Evolutionary conservation across 2,888 invertebrate species (phyloP), one percentile per base, ranked within the genome.

Genomic region (Pterostichus madidus): DNA sequence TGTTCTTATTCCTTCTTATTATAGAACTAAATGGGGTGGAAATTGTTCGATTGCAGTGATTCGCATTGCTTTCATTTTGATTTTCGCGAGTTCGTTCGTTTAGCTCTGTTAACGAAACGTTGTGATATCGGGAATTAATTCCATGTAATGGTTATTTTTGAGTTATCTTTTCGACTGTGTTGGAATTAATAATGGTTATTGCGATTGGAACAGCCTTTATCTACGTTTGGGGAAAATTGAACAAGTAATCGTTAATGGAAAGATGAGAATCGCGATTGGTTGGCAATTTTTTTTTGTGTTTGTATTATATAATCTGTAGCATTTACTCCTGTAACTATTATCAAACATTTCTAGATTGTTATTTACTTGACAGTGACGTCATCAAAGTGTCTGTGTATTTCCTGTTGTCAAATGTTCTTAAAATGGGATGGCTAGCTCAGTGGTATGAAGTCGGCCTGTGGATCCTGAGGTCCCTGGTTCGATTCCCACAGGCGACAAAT

Each of bases 91-190:
- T 24, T 24, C 3, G 49, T 15, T 32, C 76, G 8, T 24, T 76
- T 76, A n/a, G 49, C 53, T 15, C 56, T 77, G 77, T 77, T 77
- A 77, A 77, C 59, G 39, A 39, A 39, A 39, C 39, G 39, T 1
- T 39, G 5, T 15, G 53, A 17, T 53, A 53, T 53, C 53, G 52
- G 46, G 61, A 49, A 79, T 79, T 79, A 79, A 79, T 77, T 77
- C 35, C n/a, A 15, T 49, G 44, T 49, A 80, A 80, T 80, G 80
- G 80, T 49, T 80, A 68, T 80, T 80, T 80, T 68, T 68, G 68
- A 78, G n/a, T 32, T 59, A 80, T 80, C 71, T 80, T 53, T 68
- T 64, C 39, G 13, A 68, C 31, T 79, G 64, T 31, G 49, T 53
- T 24, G 71, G 24, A 59, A 44, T 61, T 44, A 61, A 61, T 56